These are phyloP conservation scores for Tragulus kanchil DNA, from an alignment of 2,113 vertebrate species.

Conservation along the genomic window DNA sequence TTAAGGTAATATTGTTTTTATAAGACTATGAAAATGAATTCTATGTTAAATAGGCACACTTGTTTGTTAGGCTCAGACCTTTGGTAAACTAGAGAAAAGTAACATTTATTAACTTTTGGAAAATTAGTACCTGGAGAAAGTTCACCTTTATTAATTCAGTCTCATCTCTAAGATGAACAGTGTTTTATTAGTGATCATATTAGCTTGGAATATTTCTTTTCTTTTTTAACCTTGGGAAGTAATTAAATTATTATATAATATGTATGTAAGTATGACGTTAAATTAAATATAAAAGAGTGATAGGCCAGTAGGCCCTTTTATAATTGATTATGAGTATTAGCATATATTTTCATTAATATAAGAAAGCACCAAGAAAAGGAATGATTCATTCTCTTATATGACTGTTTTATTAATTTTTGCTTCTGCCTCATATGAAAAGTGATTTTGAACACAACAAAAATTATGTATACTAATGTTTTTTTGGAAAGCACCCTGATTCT, in stretches of 20 bases:
- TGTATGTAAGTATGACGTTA: neutral
- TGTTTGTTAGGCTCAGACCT: neutral
- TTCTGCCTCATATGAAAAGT: neutral
- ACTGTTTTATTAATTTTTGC: conserved; percentile 16
- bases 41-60: neutral
- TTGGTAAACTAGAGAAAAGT: neutral
- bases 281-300: neutral
- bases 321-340: neutral
- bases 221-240: neutral
- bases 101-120: neutral
- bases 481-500: too few species aligned
- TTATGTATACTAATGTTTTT: neutral
- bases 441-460: conserved; percentile 3
- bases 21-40: neutral
- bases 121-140: neutral
- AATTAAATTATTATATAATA: neutral
- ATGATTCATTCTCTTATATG: neutral
- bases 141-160: neutral
- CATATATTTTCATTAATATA: neutral
- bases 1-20: neutral
- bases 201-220: neutral
- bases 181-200: neutral
- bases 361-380: neutral
- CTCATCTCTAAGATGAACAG: neutral
- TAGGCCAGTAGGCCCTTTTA: neutral